Conservation (phyloP, 1,140 invertebrate species). For the Hermatobates lingyangjiaoensis region DNA sequence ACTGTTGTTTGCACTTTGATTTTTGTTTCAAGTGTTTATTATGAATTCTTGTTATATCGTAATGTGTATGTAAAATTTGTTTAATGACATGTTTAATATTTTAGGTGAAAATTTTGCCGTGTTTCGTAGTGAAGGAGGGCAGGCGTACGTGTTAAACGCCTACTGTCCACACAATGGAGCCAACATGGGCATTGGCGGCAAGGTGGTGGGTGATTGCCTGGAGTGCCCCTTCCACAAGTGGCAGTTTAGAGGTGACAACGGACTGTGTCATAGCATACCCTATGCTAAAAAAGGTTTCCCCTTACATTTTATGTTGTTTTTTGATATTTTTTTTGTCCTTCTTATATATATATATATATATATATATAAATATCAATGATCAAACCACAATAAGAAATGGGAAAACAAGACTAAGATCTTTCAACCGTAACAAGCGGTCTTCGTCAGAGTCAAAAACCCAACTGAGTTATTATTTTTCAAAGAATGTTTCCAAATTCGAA, state of each 20-base stretch:
- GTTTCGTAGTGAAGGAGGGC: conserved; percentile 39
- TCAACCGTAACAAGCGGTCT: no score
- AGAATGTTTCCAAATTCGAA: no score
- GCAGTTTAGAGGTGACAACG: conserved; percentile 52
- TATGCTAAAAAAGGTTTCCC: conserved; percentile 14
- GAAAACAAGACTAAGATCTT: no score
- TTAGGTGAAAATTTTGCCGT: conserved; percentile 58
- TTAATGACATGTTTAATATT: conserved; percentile 13
- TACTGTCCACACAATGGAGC: conserved; percentile 82
- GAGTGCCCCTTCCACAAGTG: conserved; percentile 81
- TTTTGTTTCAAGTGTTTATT: no score
- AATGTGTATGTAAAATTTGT: conserved; percentile 6
- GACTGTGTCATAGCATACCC: conserved; percentile 22
- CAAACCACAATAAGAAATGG: no score
- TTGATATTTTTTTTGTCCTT: background rate
- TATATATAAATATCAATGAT: no score
- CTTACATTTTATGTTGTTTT: background rate
- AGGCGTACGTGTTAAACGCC: conserved; percentile 53
- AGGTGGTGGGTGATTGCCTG: conserved; percentile 52
- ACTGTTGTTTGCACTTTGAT: no score
- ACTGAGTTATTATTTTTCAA: no score
- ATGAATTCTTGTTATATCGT: conserved; percentile 1
- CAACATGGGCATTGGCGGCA: conserved; percentile 57
- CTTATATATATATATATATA: no score
- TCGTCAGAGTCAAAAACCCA: no score